phyloP scores from a whole-genome alignment of 2,797 vertebrate genomes.

The Sardinella longiceps region DNA sequence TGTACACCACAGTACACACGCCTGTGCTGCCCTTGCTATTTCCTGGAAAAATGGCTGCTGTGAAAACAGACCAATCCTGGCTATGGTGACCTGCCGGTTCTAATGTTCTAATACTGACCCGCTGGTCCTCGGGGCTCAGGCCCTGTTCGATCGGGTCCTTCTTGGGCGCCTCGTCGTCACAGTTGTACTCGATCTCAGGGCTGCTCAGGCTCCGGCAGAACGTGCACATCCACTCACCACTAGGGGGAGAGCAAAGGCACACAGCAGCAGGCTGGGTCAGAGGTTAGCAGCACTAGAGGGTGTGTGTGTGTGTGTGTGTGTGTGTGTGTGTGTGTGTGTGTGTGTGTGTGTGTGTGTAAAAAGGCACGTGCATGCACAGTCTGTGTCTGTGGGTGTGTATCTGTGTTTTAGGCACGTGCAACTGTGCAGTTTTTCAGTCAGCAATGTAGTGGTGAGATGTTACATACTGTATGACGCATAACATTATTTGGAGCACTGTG shows the following conservation, averaged over 20 bases:
- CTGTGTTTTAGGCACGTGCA: too few relatives aligned
- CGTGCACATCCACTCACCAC: constrained; percentile 97
- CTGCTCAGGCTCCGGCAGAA: constrained; percentile 91
- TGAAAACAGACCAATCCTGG: too few relatives aligned
- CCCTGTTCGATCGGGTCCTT: constrained; percentile 81
- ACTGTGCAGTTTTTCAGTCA: not conserved
- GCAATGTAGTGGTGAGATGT: not conserved
- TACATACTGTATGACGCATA: not conserved
- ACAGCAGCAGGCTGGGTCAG: not conserved
- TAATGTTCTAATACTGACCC: constrained; percentile 74
- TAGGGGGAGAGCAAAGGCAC: constrained; percentile 53
- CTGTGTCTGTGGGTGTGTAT: too few relatives aligned
- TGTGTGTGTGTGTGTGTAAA: not conserved
- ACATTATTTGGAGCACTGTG: not conserved
- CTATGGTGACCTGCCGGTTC: too few relatives aligned
- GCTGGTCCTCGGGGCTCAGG: constrained; percentile 89
- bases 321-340: not conserved
- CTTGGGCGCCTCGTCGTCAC: constrained; percentile 87
- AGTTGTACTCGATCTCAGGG: constrained; percentile 96
- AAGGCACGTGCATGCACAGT: not conserved
- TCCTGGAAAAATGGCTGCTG: too few relatives aligned
- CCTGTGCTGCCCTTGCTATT: too few relatives aligned
- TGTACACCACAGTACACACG: too few relatives aligned
- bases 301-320: not conserved
- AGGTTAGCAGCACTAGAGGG: not conserved